Evolutionary conservation across 2,797 vertebrate genomes (phyloP), one percentile per base, ranked within the genome.

Genomic region (Pangasius djambal): DNA sequence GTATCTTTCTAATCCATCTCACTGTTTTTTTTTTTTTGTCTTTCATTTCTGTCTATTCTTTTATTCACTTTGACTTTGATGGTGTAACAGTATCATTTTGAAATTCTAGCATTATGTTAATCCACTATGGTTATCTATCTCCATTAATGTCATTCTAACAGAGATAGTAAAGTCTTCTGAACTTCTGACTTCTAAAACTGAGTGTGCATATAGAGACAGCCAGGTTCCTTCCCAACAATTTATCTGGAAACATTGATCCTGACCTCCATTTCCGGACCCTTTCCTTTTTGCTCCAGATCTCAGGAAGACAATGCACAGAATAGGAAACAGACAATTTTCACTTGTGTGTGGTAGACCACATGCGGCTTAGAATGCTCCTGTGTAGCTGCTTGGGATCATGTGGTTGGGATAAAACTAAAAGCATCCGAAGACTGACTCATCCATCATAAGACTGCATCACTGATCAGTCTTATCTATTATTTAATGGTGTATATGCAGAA

Each of bases 311-410:
- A 74, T 70, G 87, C 72, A 31, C 65, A 57, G 59, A 48, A 83
- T 72, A 79, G 50, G 67, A 50, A 86, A 88, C n/a, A 31, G n/a
- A 86, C 20, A 52, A 88, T 81, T 88, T 91, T 88, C 86, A 31
- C 69, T 55, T 82, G 37, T 18, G 7, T 89, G 87, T 52, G 89
- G 90, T 92, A 82, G 59, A 87, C 77, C 55, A 15, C 86, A 28
- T 34, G 15, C 8, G 57, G 57, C 70, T 88, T 86, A 90, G 52
- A 63, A 37, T 87, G 83, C 57, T 31, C 85, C 79, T 83, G 59
- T 20, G 37, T 40, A 82, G 83, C 25, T 75, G 52, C 50, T 84
- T 89, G 74, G 72, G 91, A 91, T 91, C 55, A 72, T 86, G 83
- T 85, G 85, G 83, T 86, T 83, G 59, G 48, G 78, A 69, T 40